Evolutionary conservation across 1,140 invertebrate genomes (phyloP).

Genomic region (Heliconius congener): DNA sequence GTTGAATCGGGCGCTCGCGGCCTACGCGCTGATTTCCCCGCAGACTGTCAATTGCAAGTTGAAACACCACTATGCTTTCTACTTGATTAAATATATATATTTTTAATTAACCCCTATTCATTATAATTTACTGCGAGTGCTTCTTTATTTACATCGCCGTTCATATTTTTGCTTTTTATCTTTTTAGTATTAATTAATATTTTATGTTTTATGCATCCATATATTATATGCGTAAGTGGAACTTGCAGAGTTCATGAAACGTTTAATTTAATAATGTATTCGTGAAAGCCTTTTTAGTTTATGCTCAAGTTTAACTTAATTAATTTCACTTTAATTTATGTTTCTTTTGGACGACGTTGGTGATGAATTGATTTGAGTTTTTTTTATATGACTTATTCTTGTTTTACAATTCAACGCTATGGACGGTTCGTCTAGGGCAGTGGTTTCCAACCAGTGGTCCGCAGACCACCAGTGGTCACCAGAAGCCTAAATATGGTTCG

Average conservation of each 20-base stretch:
- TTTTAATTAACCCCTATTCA: constrained; percentile 45
- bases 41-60: constrained; percentile 50
- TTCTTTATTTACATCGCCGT: constrained; percentile 22
- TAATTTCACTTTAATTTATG: background rate
- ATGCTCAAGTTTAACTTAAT: background rate
- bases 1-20: constrained; percentile 52
- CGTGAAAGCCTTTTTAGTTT: background rate
- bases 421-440: too few relatives aligned
- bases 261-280: constrained; percentile 9
- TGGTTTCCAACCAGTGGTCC: too few relatives aligned
- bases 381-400: too few relatives aligned
- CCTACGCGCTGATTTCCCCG: constrained; percentile 58
- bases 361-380: background rate
- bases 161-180: constrained; percentile 17
- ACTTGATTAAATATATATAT: constrained; percentile 65
- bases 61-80: constrained; percentile 55
- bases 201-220: background rate
- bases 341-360: background rate
- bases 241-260: background rate
- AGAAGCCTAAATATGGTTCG: too few relatives aligned
- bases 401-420: too few relatives aligned
- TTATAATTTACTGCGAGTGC: constrained; percentile 20
- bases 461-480: too few relatives aligned
- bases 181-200: constrained; percentile 19
- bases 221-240: background rate